These are phyloP conservation scores for Jaculus jaculus DNA, from an alignment of 2,113 vertebrate genomes.

Conservation along the genomic window DNA sequence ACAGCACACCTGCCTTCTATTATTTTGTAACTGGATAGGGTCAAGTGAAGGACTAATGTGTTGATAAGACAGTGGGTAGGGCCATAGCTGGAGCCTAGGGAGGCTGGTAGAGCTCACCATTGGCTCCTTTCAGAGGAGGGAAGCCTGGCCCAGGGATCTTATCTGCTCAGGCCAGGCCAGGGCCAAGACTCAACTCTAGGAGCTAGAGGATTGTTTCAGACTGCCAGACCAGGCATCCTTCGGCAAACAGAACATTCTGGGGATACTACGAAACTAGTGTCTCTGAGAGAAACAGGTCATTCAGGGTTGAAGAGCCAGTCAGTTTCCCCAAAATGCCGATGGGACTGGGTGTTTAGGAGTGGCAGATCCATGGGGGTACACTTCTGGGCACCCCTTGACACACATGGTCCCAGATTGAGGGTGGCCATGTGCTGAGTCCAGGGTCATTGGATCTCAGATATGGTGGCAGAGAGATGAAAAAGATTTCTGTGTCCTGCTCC, in stretches of 20 bases:
- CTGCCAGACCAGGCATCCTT: neutral
- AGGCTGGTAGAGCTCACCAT: neutral
- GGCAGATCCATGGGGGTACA: too few species aligned
- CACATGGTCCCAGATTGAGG: neutral
- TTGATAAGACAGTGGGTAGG: slow-evolving; percentile 34
- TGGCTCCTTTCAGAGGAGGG: neutral
- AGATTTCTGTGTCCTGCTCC: neutral
- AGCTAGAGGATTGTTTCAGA: neutral
- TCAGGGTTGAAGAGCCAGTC: neutral
- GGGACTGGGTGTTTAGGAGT: neutral
- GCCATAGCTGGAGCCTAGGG: neutral
- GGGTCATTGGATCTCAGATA: neutral
- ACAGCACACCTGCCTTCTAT: neutral
- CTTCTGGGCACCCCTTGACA: neutral
- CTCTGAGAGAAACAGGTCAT: slow-evolving; percentile 12
- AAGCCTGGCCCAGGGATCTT: neutral
- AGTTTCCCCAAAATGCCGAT: neutral
- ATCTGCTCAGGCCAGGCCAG: neutral
- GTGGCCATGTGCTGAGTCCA: neutral
- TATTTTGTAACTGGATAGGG: slow-evolving; percentile 34
- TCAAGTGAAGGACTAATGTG: slow-evolving; percentile 50
- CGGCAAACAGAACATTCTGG: neutral
- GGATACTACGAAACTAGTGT: neutral
- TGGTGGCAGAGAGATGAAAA: neutral
- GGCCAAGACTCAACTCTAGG: neutral